phyloP scores from a whole-genome alignment of 1,140 invertebrate genomes.

The Cryptotermes secundus region DNA sequence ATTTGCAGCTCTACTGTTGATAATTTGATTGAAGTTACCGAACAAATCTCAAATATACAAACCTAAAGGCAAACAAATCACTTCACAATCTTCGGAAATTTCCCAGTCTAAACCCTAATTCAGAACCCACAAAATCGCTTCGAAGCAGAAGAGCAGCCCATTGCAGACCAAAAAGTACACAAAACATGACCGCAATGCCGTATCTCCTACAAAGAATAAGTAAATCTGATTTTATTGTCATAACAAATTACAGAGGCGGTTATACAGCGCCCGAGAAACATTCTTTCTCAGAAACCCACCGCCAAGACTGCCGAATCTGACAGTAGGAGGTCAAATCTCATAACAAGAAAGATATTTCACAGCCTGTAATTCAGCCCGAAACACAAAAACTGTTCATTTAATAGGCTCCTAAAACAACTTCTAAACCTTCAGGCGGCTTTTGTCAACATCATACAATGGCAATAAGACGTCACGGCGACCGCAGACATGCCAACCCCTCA shows the following conservation, averaged over 20 bases:
- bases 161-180: too few species aligned
- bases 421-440: not conserved
- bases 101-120: too few species aligned
- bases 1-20: too few species aligned
- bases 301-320: not conserved
- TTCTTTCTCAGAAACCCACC: not conserved
- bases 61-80: too few species aligned
- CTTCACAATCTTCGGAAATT: too few species aligned
- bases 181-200: too few species aligned
- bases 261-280: not conserved
- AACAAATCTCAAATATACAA: too few species aligned
- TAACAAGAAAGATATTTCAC: constrained; percentile 10
- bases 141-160: too few species aligned
- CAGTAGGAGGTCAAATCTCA: not conserved
- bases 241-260: not conserved
- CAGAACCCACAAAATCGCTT: too few species aligned
- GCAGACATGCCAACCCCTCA: not conserved
- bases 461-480: constrained; percentile 14
- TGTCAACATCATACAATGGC: constrained; percentile 11
- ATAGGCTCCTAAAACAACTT: constrained; percentile 7
- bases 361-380: not conserved
- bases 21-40: too few species aligned
- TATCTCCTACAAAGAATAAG: not conserved
- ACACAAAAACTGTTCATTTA: not conserved
- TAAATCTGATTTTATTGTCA: not conserved